Base-by-base conservation (phyloP, 2,797 vertebrate genomes). In the Malacoctenus gilli region DNA sequence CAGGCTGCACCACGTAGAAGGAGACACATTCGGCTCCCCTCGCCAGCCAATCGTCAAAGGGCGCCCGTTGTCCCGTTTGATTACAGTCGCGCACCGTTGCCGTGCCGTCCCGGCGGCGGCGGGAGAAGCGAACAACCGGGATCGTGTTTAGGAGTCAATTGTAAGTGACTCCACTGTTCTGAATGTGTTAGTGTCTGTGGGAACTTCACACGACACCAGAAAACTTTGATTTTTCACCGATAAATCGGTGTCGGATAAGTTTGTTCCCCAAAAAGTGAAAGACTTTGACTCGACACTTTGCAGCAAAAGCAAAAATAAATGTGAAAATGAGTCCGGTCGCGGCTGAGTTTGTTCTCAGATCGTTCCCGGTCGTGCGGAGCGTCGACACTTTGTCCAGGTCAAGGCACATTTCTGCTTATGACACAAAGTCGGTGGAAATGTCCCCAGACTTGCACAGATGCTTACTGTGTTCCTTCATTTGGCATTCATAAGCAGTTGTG, bases 401-500 rank as follows among this genome's bases (percentile, higher is more conserved):
- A 20, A 48, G 61, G 38, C 60, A 51, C 48, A 59, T 72, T 87
- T 86, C 34, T 79, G 81, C 86, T 84, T 68, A 74, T 75, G 74
- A 53, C 46, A 70, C 73, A 84, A 79, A 83, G 67, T 35, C 52
- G 70, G 79, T 81, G 77, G 79, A 77, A 85, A 84, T 86, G 72
- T 55, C 63, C 66, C 58, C 62, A 51, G 20, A 14, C 66, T 22
- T 21, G 36, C 53, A 21, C 22, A 23, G 44, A 65, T 32, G 47
- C 66, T 74, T 3, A 46, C 72, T 54, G 60, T 21, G 59, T 75
- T 79, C 65, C 76, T 64, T 86, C 79, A 75, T 87, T 87, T 74
- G 67, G 64, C 75, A 84, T 87, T 84, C 83, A 83, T 70, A 79
- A 89, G 88, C 78, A 76, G 84, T 81, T 83, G 80, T 85, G 89